Base-by-base conservation (phyloP, 1,140 invertebrate genomes). In the Spodoptera frugiperda region DNA sequence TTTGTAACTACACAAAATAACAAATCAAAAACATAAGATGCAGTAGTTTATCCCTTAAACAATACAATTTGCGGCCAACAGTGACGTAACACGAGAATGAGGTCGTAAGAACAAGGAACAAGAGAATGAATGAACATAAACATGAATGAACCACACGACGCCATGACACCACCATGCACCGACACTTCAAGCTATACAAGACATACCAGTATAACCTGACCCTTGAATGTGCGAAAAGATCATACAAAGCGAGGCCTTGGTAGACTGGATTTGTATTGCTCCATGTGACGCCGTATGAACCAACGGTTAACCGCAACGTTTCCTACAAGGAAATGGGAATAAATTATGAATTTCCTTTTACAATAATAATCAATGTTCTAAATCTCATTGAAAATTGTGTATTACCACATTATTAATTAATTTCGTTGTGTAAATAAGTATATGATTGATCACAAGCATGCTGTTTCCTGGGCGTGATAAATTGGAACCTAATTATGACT, bases 251-350 rank as follows among this genome's bases (percentile, higher is more conserved):
- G 25, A 25, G 25, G 1, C 25, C 25, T 3, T 2, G 25, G 5
- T 25, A 25, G 5, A 25, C 0, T 25, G 25, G 25, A 3, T 25
- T 25, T 1, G 0, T 25, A 3, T 25, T 3, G 25, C 25, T 25
- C 25, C 3, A 25, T 2, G 25, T 2, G 17, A 21, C 11, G 33
- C 14, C 39, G 5, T 12, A 25, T 2, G 19, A 10, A 12, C 1
- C 33, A 33, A 15, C 33, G 14, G 44, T 14, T 71, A 53, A 63
- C 67, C 54, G 25, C 65, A 71, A n/a, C 14, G 14, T 19, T 77
- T 77, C 48, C 76, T 51, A 15, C 5, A 12, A 77, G 76, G 76
- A 63, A 77, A 77, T 77, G 67, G n/a, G 15, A 51, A 68, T 51
- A 53, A 51, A 51, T 68, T 51, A 30, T 17, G 21, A 68, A 68